Evolutionary conservation across 2,797 vertebrate species (phyloP), one percentile per base, ranked within the genome.

Genomic region (Pseudocheirus occidentalis): DNA sequence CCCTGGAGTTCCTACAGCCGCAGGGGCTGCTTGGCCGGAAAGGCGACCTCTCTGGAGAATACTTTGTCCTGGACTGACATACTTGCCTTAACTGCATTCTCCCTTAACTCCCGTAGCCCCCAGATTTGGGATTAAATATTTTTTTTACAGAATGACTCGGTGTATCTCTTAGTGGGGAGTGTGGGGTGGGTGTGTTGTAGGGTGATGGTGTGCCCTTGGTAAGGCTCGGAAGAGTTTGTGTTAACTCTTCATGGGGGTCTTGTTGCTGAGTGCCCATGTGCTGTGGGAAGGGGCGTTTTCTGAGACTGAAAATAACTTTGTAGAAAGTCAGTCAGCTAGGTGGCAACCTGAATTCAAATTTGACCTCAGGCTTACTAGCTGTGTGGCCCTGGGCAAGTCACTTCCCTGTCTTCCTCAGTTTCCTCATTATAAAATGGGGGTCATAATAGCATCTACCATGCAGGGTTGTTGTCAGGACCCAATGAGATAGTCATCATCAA

Each of bases 1-100:
- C 99, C 0, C 97, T 99, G 97, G 99, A 99, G 98, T 99, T 99
- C 97, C 98, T 99, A 93, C 98, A 96, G 0, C 98, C 99, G 0
- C 98, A 96, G 31, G 99, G 99, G 57, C 98, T 99, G 92, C 98
- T 99, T 40, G 98, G 99, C 96, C 99, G 98, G 94, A 98, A 97
- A 0, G 98, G 98, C 0, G 98, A 98, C 28, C 97, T 99, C 94
- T 98, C 99, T 11, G 98, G 98, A 16, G 98, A 98, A 54, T 98
- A 99, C 97, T 99, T 99, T 96, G 97, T 98, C 11, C 98, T 99
- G 92, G 98, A 98, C 91, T 99, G 98, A 99, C 12, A 1, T 0
- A 2, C 89, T 53, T 1, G 18, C n/a, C 18, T 81, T 81, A 18
- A 10, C n/a, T 81, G 46, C 50, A 50, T 3, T 52, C 46, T 31